Evolutionary conservation across 2,113 vertebrate species (phyloP).

Genomic region (Pterocles gutturalis): DNA sequence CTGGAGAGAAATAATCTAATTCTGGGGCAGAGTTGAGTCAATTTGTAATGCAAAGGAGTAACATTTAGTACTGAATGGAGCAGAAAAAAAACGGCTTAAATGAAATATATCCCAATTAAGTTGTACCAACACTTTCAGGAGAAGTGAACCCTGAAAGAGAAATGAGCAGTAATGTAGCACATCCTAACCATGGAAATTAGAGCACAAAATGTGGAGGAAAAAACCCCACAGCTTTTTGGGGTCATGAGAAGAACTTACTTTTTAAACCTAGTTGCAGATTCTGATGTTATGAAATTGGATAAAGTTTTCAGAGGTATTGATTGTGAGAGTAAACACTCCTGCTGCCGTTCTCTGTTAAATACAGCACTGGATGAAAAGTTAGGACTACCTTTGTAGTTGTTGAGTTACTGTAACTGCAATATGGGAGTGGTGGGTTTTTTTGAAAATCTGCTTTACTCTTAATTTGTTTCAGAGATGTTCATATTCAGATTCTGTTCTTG

Average conservation of each 20-base stretch:
- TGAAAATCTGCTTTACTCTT: background rate
- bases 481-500: background rate
- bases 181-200: background rate
- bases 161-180: background rate
- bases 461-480: background rate
- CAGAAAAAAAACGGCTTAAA: background rate
- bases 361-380: background rate
- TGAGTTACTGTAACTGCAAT: background rate
- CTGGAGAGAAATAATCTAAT: background rate
- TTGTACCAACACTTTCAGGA: background rate
- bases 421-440: background rate
- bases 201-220: background rate
- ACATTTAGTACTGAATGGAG: background rate
- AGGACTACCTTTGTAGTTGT: background rate
- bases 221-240: background rate
- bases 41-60: background rate
- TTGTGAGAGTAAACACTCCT: background rate
- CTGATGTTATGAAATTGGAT: background rate
- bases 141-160: background rate
- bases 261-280: background rate
- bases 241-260: accelerated
- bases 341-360: background rate
- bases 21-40: background rate
- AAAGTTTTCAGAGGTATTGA: background rate
- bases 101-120: background rate